Conservation (phyloP, 2,797 vertebrate species). For the Limnodromus scolopaceus region DNA sequence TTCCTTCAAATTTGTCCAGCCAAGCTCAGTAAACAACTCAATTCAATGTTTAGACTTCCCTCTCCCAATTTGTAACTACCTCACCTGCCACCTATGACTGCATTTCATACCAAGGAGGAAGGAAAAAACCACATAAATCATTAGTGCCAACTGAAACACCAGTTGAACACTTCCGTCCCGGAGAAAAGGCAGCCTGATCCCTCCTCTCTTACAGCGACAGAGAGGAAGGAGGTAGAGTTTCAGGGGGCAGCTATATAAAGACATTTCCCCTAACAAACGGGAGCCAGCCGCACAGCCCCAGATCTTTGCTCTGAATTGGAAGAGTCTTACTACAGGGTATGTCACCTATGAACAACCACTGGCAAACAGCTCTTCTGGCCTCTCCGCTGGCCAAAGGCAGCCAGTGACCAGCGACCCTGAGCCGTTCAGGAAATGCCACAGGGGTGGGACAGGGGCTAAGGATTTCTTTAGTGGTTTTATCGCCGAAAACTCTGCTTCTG, state of each 20-base stretch:
- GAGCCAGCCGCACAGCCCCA: background rate
- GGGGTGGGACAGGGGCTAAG: background rate
- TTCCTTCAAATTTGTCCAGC: background rate
- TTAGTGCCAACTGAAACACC: background rate
- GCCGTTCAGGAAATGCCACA: rapidly evolving
- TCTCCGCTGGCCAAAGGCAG: background rate
- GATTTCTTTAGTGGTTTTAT: background rate
- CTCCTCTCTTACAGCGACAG: background rate
- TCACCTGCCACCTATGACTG: background rate
- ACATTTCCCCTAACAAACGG: background rate
- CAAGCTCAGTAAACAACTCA: background rate
- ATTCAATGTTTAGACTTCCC: background rate
- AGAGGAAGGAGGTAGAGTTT: slow-evolving; percentile 1
- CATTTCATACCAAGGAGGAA: background rate
- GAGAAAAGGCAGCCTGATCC: background rate
- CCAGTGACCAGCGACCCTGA: background rate
- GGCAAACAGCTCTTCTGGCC: background rate
- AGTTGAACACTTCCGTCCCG: background rate
- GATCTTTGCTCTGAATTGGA: background rate
- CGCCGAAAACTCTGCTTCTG: background rate
- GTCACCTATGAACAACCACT: background rate
- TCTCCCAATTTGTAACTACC: background rate
- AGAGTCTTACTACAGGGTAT: background rate
- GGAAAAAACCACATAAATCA: background rate
- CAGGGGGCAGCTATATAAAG: background rate